phyloP scores from a whole-genome alignment of 2,797 vertebrate genomes.

The Parauchenoglanis ngamensis region DNA sequence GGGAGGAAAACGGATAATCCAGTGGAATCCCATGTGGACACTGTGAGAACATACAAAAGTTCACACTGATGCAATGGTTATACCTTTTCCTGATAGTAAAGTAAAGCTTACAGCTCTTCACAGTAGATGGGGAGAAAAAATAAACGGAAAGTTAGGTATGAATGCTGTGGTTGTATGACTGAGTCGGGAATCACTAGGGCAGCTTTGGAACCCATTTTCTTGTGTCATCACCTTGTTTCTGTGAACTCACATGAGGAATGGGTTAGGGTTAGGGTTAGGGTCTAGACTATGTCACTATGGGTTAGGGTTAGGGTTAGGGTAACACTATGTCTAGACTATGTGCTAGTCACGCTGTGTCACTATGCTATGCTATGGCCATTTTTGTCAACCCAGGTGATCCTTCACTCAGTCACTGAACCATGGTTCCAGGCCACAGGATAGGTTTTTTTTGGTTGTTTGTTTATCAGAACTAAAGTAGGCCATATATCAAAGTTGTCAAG shows the following conservation, averaged over 20 bases:
- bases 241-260: neutral
- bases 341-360: neutral
- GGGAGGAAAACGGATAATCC: neutral
- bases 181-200: neutral
- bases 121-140: neutral
- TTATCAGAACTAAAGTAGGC: neutral
- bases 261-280: no score
- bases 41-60: neutral
- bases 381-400: neutral
- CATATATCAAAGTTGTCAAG: neutral
- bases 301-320: no score
- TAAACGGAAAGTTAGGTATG: neutral
- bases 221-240: neutral
- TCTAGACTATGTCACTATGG: no score
- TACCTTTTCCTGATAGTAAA: neutral
- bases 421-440: neutral
- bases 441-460: neutral
- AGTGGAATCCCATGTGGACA: neutral
- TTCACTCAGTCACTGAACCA: neutral
- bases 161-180: neutral
- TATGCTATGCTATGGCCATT: neutral
- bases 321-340: no score
- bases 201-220: neutral
- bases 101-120: neutral
- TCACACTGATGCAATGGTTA: neutral